Evolutionary conservation across 2,113 vertebrate species (phyloP).

Genomic region (Camarhynchus parvulus): DNA sequence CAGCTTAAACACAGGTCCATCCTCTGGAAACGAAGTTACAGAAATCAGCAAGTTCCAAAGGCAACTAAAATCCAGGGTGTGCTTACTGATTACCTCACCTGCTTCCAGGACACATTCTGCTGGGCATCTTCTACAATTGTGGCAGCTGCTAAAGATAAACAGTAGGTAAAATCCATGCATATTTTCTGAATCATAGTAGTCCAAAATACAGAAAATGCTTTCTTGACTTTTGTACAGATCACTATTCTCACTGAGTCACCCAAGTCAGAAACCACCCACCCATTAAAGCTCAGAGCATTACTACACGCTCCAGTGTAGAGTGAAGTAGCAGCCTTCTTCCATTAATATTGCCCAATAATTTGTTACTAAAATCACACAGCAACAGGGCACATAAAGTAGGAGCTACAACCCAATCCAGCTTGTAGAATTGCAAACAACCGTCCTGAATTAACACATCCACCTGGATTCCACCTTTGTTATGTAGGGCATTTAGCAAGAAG

Average conservation of each 20-base stretch:
- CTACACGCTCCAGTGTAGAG: rapidly evolving
- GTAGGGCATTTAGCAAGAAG: neutral
- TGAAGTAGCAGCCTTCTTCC: neutral
- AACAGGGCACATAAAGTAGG: neutral
- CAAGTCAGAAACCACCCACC: neutral
- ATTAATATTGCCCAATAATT: neutral
- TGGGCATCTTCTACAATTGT: neutral
- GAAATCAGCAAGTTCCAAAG: neutral
- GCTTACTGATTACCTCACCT: neutral
- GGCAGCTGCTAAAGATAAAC: neutral
- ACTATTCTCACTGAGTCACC: rapidly evolving
- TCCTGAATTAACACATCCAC: neutral
- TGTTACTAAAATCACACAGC: neutral
- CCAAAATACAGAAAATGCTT: neutral
- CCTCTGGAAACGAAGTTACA: neutral
- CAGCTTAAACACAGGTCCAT: rapidly evolving
- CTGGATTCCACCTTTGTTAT: neutral
- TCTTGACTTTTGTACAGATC: neutral
- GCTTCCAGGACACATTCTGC: neutral
- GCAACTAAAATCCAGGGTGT: neutral
- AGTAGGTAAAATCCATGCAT: neutral
- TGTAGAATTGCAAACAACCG: neutral
- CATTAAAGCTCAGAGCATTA: neutral
- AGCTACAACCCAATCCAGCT: neutral
- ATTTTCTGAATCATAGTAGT: neutral